A percentile compares a stretch with the other conserved stretches of the same genome.
phyloP scores from a whole-genome alignment of 2,888 invertebrate species.

The Hemicrepidius hirtus region DNA sequence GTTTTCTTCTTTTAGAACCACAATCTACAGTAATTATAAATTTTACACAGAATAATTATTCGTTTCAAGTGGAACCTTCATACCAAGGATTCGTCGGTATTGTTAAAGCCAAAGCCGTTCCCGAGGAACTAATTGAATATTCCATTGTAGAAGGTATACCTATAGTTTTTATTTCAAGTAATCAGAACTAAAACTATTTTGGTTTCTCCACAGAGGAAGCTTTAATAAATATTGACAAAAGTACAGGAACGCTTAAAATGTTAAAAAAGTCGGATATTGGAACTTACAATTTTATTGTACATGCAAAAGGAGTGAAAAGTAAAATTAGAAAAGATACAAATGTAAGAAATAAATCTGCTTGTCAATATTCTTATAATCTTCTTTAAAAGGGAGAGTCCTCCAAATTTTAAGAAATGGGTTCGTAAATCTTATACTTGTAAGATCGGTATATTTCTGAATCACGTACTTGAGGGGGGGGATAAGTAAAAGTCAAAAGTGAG shows the following conservation, averaged over 20 bases:
- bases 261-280: conserved; percentile 68
- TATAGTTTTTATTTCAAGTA: no score
- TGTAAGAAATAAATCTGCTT: conserved; percentile 62
- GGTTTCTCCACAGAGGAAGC: no score
- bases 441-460: no score
- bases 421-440: no score
- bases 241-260: conserved; percentile 68
- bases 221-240: conserved; percentile 16
- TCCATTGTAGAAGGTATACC: conserved; percentile 1
- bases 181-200: no score
- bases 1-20: no score
- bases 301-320: conserved; percentile 54
- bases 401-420: no score
- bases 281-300: conserved; percentile 68
- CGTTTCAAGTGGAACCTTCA: neutral
- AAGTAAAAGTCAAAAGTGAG: no score
- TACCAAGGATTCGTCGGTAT: conserved; percentile 12
- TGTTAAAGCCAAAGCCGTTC: conserved; percentile 15
- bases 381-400: no score
- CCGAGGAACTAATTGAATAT: conserved; percentile 28
- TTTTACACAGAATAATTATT: neutral
- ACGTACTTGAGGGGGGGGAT: no score
- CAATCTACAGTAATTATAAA: no score
- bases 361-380: no score
- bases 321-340: conserved; percentile 58